Conservation (phyloP, 1,140 invertebrate species). For the Magallana angulata region DNA sequence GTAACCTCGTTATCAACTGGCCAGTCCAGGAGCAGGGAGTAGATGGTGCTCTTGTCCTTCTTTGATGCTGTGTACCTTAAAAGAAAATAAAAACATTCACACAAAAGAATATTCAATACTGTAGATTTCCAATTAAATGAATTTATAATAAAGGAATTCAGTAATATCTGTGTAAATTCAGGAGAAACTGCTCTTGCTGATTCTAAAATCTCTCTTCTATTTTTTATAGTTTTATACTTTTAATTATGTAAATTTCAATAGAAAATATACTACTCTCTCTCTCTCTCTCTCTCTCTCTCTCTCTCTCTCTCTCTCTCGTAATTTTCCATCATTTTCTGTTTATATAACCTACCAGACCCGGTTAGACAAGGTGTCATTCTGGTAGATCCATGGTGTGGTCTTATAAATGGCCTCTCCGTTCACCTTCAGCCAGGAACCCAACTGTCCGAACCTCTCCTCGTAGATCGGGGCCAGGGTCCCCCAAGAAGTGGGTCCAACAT, state of each 20-base stretch:
- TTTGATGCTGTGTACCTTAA: conserved; percentile 55
- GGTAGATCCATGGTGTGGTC: conserved; percentile 85
- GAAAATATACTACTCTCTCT: background rate
- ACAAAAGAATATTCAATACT: background rate
- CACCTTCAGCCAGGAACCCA: conserved; percentile 87
- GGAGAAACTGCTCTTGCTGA: too few species aligned
- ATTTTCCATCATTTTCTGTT: background rate
- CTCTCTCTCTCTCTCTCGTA: conserved; percentile 23
- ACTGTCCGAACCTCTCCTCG: conserved; percentile 88
- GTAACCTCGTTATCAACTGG: conserved; percentile 44
- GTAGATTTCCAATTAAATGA: too few species aligned
- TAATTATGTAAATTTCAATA: too few species aligned
- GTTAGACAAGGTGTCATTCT: conserved; percentile 88
- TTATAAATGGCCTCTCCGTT: conserved; percentile 94
- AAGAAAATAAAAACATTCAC: background rate
- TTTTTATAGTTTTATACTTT: too few species aligned
- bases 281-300: conserved; percentile 32
- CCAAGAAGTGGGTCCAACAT: conserved; percentile 93
- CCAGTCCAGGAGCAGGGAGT: conserved; percentile 58
- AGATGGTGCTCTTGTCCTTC: conserved; percentile 32
- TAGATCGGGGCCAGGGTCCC: conserved; percentile 93
- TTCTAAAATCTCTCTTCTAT: too few species aligned
- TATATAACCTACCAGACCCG: conserved; percentile 80
- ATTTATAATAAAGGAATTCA: too few species aligned
- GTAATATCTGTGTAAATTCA: too few species aligned